These are phyloP conservation scores for Platycercus adscitus DNA, from an alignment of 2,113 vertebrate genomes.

Conservation along the genomic window DNA sequence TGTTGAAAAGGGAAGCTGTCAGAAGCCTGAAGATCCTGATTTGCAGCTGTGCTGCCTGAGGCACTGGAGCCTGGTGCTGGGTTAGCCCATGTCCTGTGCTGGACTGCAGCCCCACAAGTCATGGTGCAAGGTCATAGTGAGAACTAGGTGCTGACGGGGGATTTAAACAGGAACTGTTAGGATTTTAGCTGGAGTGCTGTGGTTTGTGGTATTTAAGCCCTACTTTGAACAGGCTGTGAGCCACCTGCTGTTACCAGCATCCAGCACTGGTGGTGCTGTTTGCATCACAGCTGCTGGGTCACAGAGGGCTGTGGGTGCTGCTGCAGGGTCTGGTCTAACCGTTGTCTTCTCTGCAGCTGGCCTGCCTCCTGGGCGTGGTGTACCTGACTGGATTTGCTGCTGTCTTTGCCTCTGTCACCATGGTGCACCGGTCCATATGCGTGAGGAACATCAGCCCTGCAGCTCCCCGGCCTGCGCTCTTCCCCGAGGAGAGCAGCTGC, in stretches of 20 bases:
- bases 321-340: neutral
- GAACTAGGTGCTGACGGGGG: neutral
- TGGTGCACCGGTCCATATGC: conserved; percentile 82
- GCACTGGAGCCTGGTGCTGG: neutral
- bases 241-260: rapidly evolving
- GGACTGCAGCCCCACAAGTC: rapidly evolving
- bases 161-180: neutral
- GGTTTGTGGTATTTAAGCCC: neutral
- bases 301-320: neutral
- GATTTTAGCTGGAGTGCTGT: neutral
- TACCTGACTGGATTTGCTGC: conserved; percentile 90
- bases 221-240: neutral
- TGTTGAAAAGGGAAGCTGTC: neutral
- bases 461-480: neutral
- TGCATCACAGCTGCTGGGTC: rapidly evolving
- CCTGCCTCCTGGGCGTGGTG: conserved; percentile 88
- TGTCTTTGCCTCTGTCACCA: conserved; percentile 80
- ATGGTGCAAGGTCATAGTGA: neutral
- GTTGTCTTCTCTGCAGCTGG: conserved; percentile 75
- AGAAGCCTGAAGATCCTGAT: neutral
- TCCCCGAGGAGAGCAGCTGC: neutral
- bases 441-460: conserved; percentile 36
- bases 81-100: neutral
- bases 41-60: neutral
- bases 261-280: neutral